Conservation (phyloP, 2,113 vertebrate species). For the Grammomys surdaster region DNA sequence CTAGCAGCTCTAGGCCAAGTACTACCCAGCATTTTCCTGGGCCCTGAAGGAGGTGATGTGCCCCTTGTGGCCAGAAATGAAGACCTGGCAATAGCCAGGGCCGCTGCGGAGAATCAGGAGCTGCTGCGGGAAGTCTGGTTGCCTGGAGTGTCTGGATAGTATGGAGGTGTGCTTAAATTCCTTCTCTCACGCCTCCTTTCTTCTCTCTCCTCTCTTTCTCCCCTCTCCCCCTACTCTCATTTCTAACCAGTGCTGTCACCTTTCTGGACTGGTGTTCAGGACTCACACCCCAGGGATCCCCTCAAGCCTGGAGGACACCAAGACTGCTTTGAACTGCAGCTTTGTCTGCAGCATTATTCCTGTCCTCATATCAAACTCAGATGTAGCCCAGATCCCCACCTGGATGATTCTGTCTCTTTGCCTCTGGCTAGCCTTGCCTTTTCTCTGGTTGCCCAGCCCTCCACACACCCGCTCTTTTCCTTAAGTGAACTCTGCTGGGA, state of each 20-base stretch:
- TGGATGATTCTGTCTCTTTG: neutral
- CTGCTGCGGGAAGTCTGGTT: neutral
- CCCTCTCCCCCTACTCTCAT: neutral
- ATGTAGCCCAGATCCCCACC: neutral
- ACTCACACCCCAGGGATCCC: neutral
- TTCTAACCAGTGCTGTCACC: neutral
- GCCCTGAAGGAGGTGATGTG: neutral
- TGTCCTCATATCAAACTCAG: rapidly evolving
- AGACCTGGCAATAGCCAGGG: neutral
- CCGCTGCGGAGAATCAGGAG: neutral
- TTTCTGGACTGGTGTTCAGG: neutral
- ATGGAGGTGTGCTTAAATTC: neutral
- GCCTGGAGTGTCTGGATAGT: neutral
- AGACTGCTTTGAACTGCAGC: neutral
- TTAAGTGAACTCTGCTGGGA: neutral
- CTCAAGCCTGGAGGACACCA: neutral
- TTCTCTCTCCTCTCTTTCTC: neutral
- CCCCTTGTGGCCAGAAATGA: neutral
- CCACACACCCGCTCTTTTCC: neutral
- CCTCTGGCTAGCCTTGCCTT: neutral
- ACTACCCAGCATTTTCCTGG: neutral
- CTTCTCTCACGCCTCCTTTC: no score
- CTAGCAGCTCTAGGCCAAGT: neutral
- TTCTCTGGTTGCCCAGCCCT: neutral
- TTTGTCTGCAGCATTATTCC: neutral